Base-by-base conservation (phyloP, 2,797 vertebrate genomes). In the Sebastes kiyomatsui region DNA sequence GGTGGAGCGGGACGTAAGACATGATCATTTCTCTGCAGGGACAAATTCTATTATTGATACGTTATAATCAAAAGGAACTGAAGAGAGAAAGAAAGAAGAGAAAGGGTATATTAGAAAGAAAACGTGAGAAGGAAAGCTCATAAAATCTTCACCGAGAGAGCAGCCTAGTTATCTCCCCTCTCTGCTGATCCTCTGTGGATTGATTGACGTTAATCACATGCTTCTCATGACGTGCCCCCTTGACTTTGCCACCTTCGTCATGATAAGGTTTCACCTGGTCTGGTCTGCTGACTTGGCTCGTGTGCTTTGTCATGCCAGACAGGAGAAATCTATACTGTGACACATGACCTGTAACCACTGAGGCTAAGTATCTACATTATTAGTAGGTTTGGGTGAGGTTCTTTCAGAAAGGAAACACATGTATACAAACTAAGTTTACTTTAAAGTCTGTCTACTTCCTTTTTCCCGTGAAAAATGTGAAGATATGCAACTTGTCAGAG, bases 201-300 rank as follows among this genome's bases (percentile, higher is more conserved):
- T 89, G 80, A 90, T 75, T 54, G 75, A 82, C 58, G 18, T 59
- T 78, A 79, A 78, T 88, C 81, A 75, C 72, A 27, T 60, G 82
- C 67, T 75, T 23, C 42, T 72, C 71, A 27, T 27, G 74, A 42
- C 76, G 27, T 73, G 16, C 46, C 66, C 60, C 59, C 52, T 70
- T 74, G 77, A 76, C 77, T 75, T 77, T 68, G n/a, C 72, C 75
- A 74, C 77, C 74, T 75, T 69, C 16, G 65, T 46, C 58, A n/a
- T 28, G 77, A 80, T 86, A 81, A 72, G 60, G 83, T 87, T 90
- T 85, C 80, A 79, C 60, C 84, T 67, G 65, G 28, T 80, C 85
- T 67, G 61, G 28, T 80, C 83, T 67, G 73, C 8, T 76, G 80
- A 78, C 78, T 55, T 54, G 60, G 65, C 70, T 78, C 25, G 4